Conservation (phyloP, 2,113 vertebrate genomes). For the Hucho hucho region DNA sequence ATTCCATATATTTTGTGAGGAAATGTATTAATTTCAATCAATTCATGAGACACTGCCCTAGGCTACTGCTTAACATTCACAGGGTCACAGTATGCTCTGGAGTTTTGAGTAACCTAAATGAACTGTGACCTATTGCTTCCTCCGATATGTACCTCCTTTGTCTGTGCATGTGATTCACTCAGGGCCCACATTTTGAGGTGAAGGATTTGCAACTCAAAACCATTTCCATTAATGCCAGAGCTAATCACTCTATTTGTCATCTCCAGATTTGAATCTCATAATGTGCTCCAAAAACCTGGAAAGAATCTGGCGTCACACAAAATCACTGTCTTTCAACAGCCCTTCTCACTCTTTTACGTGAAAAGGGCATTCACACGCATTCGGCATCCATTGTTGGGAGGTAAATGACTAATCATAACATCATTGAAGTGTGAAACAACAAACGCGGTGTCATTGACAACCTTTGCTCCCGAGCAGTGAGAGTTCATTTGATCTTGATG, state of each 20-base stretch:
- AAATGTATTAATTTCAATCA: not conserved
- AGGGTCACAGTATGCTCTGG: constrained; percentile 2
- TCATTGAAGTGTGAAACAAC: constrained; percentile 67
- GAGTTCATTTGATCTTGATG: constrained; percentile 78
- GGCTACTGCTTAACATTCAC: constrained; percentile 6
- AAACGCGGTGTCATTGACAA: constrained; percentile 69
- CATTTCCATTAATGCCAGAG: constrained; percentile 65
- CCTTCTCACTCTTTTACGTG: constrained; percentile 56
- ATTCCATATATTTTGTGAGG: not conserved
- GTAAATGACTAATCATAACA: constrained; percentile 79
- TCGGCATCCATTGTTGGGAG: constrained; percentile 70
- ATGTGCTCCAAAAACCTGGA: constrained; percentile 54
- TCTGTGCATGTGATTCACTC: constrained; percentile 52
- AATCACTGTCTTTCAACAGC: constrained; percentile 68
- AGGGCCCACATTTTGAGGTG: constrained; percentile 68
- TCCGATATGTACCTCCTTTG: constrained; percentile 51
- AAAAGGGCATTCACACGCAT: constrained; percentile 69
- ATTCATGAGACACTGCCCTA: constrained; percentile 28
- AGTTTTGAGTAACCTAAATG: constrained; percentile 15
- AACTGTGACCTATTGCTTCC: constrained; percentile 48
- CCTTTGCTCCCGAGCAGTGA: constrained; percentile 74
- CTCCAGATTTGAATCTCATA: constrained; percentile 72
- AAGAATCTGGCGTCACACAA: constrained; percentile 64
- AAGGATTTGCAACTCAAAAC: constrained; percentile 75
- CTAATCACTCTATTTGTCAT: constrained; percentile 76